A percentile compares a stretch with the other conserved stretches of the same genome.
Evolutionary conservation across 2,113 vertebrate species (phyloP).

Genomic region (Heterotis niloticus): DNA sequence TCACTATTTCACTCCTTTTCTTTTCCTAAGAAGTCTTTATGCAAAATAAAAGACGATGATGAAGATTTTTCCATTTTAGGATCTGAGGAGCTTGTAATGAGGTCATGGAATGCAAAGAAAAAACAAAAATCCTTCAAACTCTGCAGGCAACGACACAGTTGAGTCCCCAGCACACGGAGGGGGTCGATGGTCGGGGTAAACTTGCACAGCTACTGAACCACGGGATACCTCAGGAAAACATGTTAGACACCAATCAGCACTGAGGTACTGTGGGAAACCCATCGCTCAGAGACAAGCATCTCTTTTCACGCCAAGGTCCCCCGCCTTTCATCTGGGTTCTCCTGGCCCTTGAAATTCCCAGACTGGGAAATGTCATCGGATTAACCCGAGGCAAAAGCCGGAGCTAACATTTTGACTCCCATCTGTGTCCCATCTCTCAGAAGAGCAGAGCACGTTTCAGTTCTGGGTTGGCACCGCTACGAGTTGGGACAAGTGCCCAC

Average conservation of each 20-base stretch:
- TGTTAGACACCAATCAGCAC: neutral
- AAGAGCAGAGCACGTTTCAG: conserved; percentile 38
- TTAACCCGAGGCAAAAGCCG: conserved; percentile 27
- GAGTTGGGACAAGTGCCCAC: conserved; percentile 26
- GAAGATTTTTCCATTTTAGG: neutral
- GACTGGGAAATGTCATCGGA: conserved; percentile 18
- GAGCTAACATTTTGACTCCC: conserved; percentile 27
- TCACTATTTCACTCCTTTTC: neutral
- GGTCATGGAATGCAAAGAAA: conserved; percentile 30
- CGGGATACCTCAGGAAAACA: neutral
- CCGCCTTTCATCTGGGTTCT: conserved; percentile 42
- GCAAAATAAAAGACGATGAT: neutral
- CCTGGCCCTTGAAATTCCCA: conserved; percentile 48
- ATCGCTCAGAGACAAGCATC: conserved; percentile 42
- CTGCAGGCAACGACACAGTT: neutral
- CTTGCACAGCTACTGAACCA: neutral
- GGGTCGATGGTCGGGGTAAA: neutral
- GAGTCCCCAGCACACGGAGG: neutral
- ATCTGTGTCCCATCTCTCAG: conserved; percentile 27
- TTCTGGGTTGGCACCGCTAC: conserved; percentile 49
- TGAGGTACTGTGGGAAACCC: neutral
- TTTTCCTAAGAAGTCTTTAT: neutral
- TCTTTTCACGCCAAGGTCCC: conserved; percentile 41
- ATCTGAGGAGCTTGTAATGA: conserved; percentile 25
- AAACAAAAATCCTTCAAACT: neutral